These are phyloP conservation scores for Trichogramma dendrolimi DNA, from an alignment of 2,888 invertebrate species.

Conservation along the genomic window DNA sequence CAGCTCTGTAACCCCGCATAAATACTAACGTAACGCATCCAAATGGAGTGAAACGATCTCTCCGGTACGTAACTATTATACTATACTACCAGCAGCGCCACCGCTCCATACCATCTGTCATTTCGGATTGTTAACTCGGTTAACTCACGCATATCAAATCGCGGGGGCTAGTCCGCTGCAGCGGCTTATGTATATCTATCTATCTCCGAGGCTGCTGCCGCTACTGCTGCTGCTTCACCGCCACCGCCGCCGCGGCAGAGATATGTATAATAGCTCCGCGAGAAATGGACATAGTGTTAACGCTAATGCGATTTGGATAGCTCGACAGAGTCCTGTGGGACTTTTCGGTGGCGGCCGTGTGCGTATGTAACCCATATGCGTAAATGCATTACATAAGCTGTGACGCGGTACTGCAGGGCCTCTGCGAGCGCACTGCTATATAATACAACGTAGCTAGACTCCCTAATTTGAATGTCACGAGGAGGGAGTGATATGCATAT, in stretches of 20 bases:
- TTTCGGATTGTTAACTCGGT: slow-evolving; percentile 48
- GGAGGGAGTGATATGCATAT: slow-evolving; percentile 49
- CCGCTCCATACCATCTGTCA: slow-evolving; percentile 48
- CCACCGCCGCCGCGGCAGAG: no score
- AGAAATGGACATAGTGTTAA: slow-evolving; percentile 37
- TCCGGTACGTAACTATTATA: no score
- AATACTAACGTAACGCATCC: no score
- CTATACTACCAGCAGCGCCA: slow-evolving; percentile 24
- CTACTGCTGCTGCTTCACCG: no score
- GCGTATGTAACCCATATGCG: background rate
- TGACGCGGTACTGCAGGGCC: no score
- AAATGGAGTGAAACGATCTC: no score
- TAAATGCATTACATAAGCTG: no score
- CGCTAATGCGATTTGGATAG: slow-evolving; percentile 51
- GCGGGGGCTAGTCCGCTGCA: slow-evolving; percentile 33
- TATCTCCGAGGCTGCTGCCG: slow-evolving; percentile 19
- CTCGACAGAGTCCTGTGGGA: slow-evolving; percentile 48
- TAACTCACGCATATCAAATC: slow-evolving; percentile 50
- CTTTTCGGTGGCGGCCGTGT: slow-evolving; percentile 26
- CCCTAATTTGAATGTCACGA: slow-evolving; percentile 42
- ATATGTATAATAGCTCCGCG: slow-evolving; percentile 27
- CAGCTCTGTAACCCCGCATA: no score
- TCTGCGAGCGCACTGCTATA: background rate
- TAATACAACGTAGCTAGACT: slow-evolving; percentile 30
- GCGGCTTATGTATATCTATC: background rate